phyloP scores from a whole-genome alignment of 2,113 vertebrate species.

The Rhinichthys klamathensis region DNA sequence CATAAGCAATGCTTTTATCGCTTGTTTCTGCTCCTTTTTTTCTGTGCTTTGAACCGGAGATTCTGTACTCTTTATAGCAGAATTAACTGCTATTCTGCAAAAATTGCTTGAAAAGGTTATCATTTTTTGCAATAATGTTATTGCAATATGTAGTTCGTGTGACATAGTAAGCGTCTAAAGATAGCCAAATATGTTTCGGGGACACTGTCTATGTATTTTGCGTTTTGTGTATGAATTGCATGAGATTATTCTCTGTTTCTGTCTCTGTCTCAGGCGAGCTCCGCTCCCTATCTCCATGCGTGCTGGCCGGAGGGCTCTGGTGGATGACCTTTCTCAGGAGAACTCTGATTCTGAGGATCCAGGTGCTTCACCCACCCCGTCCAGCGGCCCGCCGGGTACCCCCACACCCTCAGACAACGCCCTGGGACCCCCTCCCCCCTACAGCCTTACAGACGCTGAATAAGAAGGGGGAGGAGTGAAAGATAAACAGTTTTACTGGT shows the following conservation, averaged over 20 bases:
- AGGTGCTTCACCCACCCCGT: constrained; percentile 74
- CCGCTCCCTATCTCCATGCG: constrained; percentile 74
- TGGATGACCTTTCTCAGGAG: constrained; percentile 79
- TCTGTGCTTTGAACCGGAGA: no score
- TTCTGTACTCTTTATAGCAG: no score
- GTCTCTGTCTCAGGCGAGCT: constrained; percentile 66
- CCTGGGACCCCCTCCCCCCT: constrained; percentile 74
- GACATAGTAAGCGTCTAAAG: no score
- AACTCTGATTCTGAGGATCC: constrained; percentile 81
- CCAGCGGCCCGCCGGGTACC: constrained; percentile 71
- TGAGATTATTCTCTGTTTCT: neutral
- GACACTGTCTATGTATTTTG: neutral
- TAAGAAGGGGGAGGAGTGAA: constrained; percentile 54
- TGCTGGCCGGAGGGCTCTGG: constrained; percentile 71
- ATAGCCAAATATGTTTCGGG: neutral
- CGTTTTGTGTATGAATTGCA: neutral
- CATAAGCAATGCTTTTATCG: no score
- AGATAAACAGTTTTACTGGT: constrained; percentile 13
- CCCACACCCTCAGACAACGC: constrained; percentile 74
- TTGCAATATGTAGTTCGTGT: no score
- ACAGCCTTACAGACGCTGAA: constrained; percentile 75
- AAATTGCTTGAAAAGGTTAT: no score
- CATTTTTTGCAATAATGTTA: no score
- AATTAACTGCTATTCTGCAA: no score
- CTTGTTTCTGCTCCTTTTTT: no score